Base-by-base conservation (phyloP, 1,140 invertebrate species). In the Drosophila simulans region DNA sequence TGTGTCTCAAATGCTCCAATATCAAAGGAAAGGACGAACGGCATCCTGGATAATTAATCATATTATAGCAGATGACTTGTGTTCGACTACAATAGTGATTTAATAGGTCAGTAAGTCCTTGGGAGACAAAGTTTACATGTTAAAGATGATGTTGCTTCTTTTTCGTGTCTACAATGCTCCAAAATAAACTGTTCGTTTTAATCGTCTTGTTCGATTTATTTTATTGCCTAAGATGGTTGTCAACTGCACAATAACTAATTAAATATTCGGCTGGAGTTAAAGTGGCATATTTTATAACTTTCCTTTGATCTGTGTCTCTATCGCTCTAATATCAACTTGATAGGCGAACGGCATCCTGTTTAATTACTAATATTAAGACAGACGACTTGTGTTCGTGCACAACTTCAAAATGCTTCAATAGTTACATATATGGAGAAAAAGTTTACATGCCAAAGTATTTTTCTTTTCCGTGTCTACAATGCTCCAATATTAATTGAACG, bases 1-100 rank as follows among this genome's bases (percentile, higher is more conserved):
- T 70, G 20, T 80, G 76, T 80, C 68, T 83, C 78, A 71, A 74
- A 78, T 71, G 17, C 80, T 83, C 78, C 78, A 4, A 83, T 12
- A 83, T 3, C 0, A 80, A 83, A 25, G 10, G 13, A 0, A 37
- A 5, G 51, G 40, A 46, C 64, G 74, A 80, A 80, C 72, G 78
- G 78, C 78, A 81, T 81, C 64, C 79, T 84, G 75, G 35, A 65
- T 77, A 72, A 66, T 73, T 2, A 4, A 1, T 20, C 17, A 8
- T 4, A 13, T 39, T 39, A 74, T 54, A 51, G 3, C 76, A 27
- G 22, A 48, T 27, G 22, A 48, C 45, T 48, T 27, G 13, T 10
- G 45, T 48, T 48, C 1, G 45, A n/a, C 22, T 46, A 46, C 45
- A 46, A 25, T 7, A n/a, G 12, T 5, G 12, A 25, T 3, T n/a